Evolutionary conservation across 1,140 invertebrate genomes (phyloP), one percentile per base, ranked within the genome.

Genomic region (Calosoma granatense): DNA sequence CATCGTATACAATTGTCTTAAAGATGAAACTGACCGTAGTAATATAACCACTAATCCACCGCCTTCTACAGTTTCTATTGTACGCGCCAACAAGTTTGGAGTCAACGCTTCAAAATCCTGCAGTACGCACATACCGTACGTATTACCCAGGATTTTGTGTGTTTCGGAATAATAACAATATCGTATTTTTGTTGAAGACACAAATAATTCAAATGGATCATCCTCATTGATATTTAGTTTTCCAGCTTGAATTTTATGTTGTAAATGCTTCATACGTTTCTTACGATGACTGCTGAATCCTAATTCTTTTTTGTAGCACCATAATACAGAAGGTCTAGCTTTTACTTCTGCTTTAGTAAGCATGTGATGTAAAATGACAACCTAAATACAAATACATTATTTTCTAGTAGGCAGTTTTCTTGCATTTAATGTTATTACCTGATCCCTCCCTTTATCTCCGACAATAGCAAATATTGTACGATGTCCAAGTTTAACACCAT

Each of bases 41-140:
- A 99, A 72, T 56, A 98, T 78, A 26, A 98, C 82, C 57, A 99
- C 85, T 0, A 98, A 65, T 19, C 97, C 97, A 58, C 97, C 97
- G 55, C 97, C 97, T 81, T 98, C 94, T 0, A 99, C 92, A 0
- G 97, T 99, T 80, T 99, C 97, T 62, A 99, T 85, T 3, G 97
- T 98, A 60, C 97, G 77, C 0, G 97, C 97, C 66, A 99, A 76
- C 43, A 98, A 78, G 74, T 99, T 99, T 3, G 97, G 97, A n/a
- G 97, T 99, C 0, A 99, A 65, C 1, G 96, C 96, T 79, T 99
- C 97, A 80, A 99, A 99, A 77, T 99, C 97, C 85, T 97, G 94
- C 57, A 98, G 76, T 57, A 99, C 84, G 76, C 94, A 95, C 81
- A 97, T 96, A 56, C 94, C 95, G 77, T 90, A 99, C 0, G 97